Percentiles rank a stretch among this genome's conserved stretches.
Conservation (phyloP, 2,113 vertebrate genomes). For the Myodes glareolus region DNA sequence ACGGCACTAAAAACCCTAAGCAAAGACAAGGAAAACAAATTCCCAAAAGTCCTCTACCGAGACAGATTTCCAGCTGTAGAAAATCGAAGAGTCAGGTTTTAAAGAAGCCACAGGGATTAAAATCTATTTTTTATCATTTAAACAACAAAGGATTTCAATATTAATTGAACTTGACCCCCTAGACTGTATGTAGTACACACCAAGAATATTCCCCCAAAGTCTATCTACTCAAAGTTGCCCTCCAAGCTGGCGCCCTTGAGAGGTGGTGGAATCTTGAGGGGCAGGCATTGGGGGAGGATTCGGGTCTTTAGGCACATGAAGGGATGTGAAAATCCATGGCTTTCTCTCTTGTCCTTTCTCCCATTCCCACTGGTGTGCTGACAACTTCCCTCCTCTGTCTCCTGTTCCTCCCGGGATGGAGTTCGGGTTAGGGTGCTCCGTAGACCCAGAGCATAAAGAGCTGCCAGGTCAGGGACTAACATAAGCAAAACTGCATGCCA, state of each 20-base stretch:
- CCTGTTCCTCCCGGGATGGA: background rate
- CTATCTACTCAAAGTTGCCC: background rate
- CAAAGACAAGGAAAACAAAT: background rate
- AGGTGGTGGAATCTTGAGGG: background rate
- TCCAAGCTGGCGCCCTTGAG: background rate
- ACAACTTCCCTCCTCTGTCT: background rate
- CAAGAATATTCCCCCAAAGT: no score
- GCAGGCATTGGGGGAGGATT: background rate
- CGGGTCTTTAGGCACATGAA: background rate
- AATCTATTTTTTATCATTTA: background rate
- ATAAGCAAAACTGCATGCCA: background rate
- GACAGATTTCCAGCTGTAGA: no score
- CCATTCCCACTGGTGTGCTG: rapidly evolving
- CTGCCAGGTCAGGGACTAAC: background rate
- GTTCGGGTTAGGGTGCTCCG: background rate
- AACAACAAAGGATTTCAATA: background rate
- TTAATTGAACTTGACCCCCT: background rate
- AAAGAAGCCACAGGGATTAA: background rate
- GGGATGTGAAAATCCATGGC: background rate
- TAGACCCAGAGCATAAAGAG: background rate
- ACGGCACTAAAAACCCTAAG: background rate
- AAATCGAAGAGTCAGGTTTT: background rate
- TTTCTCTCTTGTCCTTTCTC: background rate
- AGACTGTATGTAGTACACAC: background rate
- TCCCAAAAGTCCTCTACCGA: no score